Conservation (phyloP, 2,797 vertebrate genomes). For the Taenioides sp. region DNA sequence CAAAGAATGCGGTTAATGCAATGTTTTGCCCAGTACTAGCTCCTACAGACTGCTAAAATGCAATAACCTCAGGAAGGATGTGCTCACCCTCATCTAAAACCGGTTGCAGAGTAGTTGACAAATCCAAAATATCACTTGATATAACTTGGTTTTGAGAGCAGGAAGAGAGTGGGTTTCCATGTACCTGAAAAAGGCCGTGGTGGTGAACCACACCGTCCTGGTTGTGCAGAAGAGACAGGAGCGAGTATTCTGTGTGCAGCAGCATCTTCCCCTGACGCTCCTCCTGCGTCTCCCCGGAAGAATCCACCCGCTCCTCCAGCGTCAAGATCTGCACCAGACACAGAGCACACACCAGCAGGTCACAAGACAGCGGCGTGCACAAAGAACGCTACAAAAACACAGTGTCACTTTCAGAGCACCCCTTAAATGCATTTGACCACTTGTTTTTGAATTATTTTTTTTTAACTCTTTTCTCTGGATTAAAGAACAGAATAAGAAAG, state of each 20-base stretch:
- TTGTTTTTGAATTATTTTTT: no score
- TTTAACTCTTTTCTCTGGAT: no score
- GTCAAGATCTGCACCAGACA: constrained; percentile 87
- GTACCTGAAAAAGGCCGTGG: constrained; percentile 97
- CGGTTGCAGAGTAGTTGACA: background rate
- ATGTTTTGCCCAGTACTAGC: background rate
- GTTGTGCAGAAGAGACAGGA: constrained; percentile 95
- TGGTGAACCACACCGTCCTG: constrained; percentile 99
- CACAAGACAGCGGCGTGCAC: constrained; percentile 14
- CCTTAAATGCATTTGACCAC: no score
- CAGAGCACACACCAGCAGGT: constrained; percentile 41
- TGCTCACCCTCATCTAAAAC: background rate
- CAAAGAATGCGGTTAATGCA: background rate
- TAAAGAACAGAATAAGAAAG: no score
- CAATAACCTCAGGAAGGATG: background rate
- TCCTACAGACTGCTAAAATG: background rate
- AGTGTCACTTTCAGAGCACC: no score
- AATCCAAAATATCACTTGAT: constrained; percentile 3
- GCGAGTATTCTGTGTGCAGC: constrained; percentile 96
- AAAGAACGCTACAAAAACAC: background rate
- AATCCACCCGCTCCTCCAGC: constrained; percentile 91
- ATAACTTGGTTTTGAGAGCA: background rate
- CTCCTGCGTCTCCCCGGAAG: constrained; percentile 92
- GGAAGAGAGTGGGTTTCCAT: background rate
- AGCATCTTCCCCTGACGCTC: constrained; percentile 99